phyloP scores from a whole-genome alignment of 1,140 invertebrate genomes.

The Lineus longissimus region DNA sequence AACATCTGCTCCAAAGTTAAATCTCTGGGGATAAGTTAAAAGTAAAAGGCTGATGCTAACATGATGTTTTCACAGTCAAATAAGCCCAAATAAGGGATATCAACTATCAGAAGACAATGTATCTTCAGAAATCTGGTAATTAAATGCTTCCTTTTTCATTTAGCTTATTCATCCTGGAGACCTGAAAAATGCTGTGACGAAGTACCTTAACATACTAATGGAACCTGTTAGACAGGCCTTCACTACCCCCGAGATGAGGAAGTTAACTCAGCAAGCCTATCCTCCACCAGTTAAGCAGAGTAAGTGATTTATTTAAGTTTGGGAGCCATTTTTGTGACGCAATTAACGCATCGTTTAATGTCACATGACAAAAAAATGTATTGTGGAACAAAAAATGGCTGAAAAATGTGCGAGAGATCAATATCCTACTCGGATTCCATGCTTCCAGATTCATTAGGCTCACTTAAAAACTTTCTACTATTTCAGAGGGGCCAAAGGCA shows the following conservation, averaged over 20 bases:
- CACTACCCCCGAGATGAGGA: constrained; percentile 70
- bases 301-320: no score
- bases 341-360: no score
- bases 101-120: no score
- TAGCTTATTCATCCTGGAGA: constrained; percentile 89
- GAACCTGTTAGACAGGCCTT: constrained; percentile 88
- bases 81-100: no score
- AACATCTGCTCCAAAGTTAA: no score
- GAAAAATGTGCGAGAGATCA: not conserved
- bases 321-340: no score
- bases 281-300: constrained; percentile 54
- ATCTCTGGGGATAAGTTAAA: no score
- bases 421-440: not conserved
- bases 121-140: no score
- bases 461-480: not conserved
- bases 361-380: no score
- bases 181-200: constrained; percentile 79
- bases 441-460: not conserved
- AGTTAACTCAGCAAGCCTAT: constrained; percentile 72
- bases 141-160: constrained; percentile 7
- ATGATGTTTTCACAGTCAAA: no score
- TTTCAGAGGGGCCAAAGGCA: not conserved
- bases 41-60: no score
- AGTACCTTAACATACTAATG: constrained; percentile 80
- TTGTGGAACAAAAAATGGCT: constrained; percentile 17